These are phyloP conservation scores for Camponotus pennsylvanicus DNA, from an alignment of 1,140 invertebrate genomes.

Conservation along the genomic window DNA sequence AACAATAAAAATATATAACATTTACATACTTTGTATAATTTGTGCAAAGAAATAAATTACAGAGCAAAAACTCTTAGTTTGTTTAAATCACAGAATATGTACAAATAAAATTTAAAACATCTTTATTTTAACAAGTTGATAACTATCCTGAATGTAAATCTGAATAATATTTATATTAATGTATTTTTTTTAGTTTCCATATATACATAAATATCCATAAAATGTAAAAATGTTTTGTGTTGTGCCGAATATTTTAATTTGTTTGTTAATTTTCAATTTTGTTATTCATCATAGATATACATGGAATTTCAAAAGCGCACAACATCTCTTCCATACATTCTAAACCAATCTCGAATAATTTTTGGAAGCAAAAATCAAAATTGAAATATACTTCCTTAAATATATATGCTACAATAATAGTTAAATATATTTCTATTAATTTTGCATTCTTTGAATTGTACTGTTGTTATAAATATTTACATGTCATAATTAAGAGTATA, in stretches of 20 bases:
- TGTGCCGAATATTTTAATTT: background rate
- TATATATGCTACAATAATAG: background rate
- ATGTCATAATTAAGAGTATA: slow-evolving; percentile 1
- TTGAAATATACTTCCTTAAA: slow-evolving; percentile 23
- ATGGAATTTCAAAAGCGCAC: too few relatives aligned
- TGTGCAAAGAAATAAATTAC: background rate
- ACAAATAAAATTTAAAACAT: slow-evolving; percentile 13
- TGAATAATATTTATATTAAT: slow-evolving; percentile 14
- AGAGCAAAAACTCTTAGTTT: background rate
- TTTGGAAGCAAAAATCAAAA: background rate
- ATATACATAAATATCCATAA: background rate
- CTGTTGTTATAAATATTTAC: slow-evolving; percentile 22
- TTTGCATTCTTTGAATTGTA: background rate
- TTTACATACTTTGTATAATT: background rate
- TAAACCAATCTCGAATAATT: too few relatives aligned
- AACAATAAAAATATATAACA: background rate
- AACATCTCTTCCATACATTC: too few relatives aligned
- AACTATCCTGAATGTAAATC: slow-evolving; percentile 64
- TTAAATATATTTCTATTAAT: slow-evolving; percentile 39
- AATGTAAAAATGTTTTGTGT: slow-evolving; percentile 19
- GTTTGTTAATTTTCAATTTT: background rate
- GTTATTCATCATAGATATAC: background rate
- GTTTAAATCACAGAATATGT: slow-evolving; percentile 1
- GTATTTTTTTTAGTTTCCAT: background rate
- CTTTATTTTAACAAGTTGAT: slow-evolving; percentile 21